A percentile compares a stretch with the other conserved stretches of the same genome.
phyloP scores from a whole-genome alignment of 2,888 invertebrate genomes.

The Watsonalla cultraria region DNA sequence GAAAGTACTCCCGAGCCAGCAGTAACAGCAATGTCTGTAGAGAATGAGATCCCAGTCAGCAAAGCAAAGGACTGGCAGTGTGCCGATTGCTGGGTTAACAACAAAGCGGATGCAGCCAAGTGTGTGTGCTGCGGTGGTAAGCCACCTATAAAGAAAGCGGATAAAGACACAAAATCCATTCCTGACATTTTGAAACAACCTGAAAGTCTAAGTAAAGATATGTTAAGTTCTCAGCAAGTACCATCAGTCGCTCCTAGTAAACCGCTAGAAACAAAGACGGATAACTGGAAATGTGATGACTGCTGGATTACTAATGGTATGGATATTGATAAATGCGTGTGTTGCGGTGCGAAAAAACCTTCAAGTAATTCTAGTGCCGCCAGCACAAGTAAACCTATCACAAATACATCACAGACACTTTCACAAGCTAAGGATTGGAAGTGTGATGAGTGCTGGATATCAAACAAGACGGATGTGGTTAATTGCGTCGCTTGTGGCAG shows the following conservation, averaged over 20 bases:
- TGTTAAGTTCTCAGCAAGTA: slow-evolving; percentile 36
- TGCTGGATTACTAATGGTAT: slow-evolving; percentile 46
- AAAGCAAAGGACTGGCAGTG: slow-evolving; percentile 28
- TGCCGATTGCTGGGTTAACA: slow-evolving; percentile 43
- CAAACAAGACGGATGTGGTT: slow-evolving; percentile 35
- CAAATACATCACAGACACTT: neutral
- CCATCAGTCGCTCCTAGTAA: slow-evolving; percentile 10
- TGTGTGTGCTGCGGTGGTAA: slow-evolving; percentile 47
- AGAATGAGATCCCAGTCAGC: neutral
- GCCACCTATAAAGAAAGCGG: slow-evolving; percentile 11
- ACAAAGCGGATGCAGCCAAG: slow-evolving; percentile 36
- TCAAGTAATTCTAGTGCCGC: slow-evolving; percentile 23
- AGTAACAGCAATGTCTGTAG: slow-evolving; percentile 10
- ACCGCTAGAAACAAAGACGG: too few relatives aligned
- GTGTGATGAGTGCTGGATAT: slow-evolving; percentile 48
- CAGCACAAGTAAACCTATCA: neutral
- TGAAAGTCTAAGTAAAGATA: neutral
- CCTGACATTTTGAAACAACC: too few relatives aligned
- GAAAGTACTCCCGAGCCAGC: slow-evolving; percentile 9
- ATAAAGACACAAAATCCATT: too few relatives aligned
- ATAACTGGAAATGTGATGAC: slow-evolving; percentile 41
- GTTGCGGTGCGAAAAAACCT: slow-evolving; percentile 37
- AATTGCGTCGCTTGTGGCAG: slow-evolving; percentile 51
- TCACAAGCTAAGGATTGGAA: slow-evolving; percentile 28
- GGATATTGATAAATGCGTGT: slow-evolving; percentile 34